phyloP scores from a whole-genome alignment of 2,888 invertebrate genomes.

The Ornithoptera priamus region DNA sequence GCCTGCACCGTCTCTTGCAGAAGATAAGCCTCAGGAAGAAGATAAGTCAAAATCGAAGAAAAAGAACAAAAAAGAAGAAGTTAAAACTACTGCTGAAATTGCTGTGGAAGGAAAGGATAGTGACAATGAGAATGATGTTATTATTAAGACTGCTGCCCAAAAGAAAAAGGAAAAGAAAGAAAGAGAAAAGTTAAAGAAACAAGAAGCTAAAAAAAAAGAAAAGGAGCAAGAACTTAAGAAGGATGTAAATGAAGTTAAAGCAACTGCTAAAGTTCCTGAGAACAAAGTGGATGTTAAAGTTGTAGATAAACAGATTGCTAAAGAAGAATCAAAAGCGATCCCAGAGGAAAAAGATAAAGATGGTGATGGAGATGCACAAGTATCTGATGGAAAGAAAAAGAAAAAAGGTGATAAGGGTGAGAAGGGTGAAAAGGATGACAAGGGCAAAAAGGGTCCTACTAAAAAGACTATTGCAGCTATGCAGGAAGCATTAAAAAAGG shows the following conservation, averaged over 20 bases:
- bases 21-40: constrained; percentile 56
- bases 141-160: constrained; percentile 90
- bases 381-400: constrained; percentile 71
- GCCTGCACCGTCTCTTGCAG: constrained; percentile 59
- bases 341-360: constrained; percentile 60
- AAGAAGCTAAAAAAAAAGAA: constrained; percentile 83
- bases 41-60: constrained; percentile 68
- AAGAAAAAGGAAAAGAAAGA: constrained; percentile 95
- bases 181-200: constrained; percentile 87
- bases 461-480: constrained; percentile 93
- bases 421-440: constrained; percentile 79
- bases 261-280: constrained; percentile 40
- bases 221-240: constrained; percentile 60
- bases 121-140: constrained; percentile 79
- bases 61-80: constrained; percentile 61
- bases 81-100: constrained; percentile 48
- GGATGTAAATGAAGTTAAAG: constrained; percentile 49
- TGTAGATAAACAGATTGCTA: constrained; percentile 43
- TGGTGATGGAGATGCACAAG: constrained; percentile 56
- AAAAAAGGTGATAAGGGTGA: constrained; percentile 52
- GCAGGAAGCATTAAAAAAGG: constrained; percentile 93
- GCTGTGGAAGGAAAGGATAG: constrained; percentile 67
- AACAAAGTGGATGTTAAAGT: constrained; percentile 47
- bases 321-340: constrained; percentile 65
- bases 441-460: constrained; percentile 86